These are phyloP conservation scores for Pissodes strobi DNA, from an alignment of 1,140 invertebrate genomes.

Conservation along the genomic window DNA sequence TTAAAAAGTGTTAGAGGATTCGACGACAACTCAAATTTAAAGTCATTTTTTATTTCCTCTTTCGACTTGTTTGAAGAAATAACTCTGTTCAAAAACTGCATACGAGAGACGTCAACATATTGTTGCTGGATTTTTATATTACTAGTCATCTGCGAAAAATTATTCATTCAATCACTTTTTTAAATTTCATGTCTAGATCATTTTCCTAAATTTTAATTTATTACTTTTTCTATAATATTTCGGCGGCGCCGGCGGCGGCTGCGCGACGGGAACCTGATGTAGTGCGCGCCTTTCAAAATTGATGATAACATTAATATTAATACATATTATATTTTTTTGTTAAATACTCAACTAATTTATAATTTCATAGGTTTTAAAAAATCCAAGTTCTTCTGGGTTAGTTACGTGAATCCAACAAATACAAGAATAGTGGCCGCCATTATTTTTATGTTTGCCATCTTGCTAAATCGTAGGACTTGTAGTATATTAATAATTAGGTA, in stretches of 20 bases:
- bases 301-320: not conserved
- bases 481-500: not conserved
- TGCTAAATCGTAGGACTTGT: not conserved
- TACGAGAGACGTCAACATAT: no score
- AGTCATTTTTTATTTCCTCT: not conserved
- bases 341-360: not conserved
- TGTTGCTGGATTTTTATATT: no score
- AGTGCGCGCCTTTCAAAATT: no score
- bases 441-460: not conserved
- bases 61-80: not conserved
- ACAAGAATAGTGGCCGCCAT: not conserved
- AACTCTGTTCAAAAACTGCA: not conserved
- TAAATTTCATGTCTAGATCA: no score
- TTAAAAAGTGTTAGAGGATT: not conserved
- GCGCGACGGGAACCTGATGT: no score
- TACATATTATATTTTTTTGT: not conserved
- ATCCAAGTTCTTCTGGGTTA: not conserved
- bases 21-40: not conserved
- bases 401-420: not conserved
- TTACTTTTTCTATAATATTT: no score
- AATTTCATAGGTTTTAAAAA: not conserved
- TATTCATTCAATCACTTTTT: no score
- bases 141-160: no score
- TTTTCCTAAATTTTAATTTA: no score
- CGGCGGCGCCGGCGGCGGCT: no score